Percentiles rank a stretch among this genome's conserved stretches.
Evolutionary conservation across 2,113 vertebrate species (phyloP).

Genomic region (Tachycineta bicolor): DNA sequence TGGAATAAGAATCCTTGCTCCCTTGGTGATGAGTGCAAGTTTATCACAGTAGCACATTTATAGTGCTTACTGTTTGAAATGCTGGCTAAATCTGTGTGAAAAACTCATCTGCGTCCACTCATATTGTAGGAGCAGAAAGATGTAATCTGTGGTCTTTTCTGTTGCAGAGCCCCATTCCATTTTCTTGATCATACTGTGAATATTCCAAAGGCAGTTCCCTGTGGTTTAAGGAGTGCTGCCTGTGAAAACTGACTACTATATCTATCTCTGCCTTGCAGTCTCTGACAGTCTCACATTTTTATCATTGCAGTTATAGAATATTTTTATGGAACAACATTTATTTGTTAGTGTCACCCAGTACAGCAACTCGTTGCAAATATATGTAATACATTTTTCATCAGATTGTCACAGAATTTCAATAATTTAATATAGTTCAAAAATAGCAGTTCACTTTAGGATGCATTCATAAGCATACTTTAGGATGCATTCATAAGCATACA

Average conservation of each 20-base stretch:
- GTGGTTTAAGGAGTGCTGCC: neutral
- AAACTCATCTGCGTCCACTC: neutral
- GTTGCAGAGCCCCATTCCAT: neutral
- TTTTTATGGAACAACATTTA: neutral
- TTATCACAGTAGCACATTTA: neutral
- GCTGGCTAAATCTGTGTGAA: neutral
- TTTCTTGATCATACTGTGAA: neutral
- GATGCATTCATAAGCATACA: neutral
- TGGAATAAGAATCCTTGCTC: neutral
- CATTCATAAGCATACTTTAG: neutral
- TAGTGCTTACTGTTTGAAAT: neutral
- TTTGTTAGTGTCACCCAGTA: neutral
- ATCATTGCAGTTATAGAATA: neutral
- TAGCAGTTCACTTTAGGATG: neutral
- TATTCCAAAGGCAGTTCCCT: conserved; percentile 8
- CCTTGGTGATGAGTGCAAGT: neutral
- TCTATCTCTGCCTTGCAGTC: neutral
- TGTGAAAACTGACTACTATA: neutral
- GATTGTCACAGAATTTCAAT: neutral
- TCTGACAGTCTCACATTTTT: neutral
- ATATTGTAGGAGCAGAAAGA: neutral
- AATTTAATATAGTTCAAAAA: conserved; percentile 18
- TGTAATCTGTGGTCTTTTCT: neutral
- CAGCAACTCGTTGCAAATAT: neutral
- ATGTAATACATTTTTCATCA: conserved; percentile 23